phyloP scores from a whole-genome alignment of 1,140 invertebrate genomes.

The Thrips palmi region DNA sequence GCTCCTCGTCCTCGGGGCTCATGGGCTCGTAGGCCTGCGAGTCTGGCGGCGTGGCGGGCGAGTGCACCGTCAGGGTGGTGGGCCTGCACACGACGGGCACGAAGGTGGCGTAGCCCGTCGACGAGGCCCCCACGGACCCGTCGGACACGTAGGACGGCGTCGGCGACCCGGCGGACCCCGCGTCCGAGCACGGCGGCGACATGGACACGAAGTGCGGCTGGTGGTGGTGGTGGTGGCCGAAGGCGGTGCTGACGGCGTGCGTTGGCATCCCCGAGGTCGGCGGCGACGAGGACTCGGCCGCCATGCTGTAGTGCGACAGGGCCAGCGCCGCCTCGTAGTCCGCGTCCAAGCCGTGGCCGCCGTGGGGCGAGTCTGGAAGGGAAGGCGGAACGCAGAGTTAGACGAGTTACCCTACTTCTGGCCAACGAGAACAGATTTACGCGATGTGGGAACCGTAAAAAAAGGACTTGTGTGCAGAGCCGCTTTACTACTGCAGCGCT shows the following conservation, averaged over 20 bases:
- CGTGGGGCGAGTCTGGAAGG: too few species aligned
- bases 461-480: too few species aligned
- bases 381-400: too few species aligned
- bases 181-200: constrained; percentile 45
- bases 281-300: constrained; percentile 10
- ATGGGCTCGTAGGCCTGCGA: constrained; percentile 64
- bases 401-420: too few species aligned
- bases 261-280: too few species aligned
- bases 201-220: constrained; percentile 21
- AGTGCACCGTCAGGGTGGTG: constrained; percentile 27
- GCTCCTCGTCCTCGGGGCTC: constrained; percentile 76
- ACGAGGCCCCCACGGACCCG: constrained; percentile 32
- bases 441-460: too few species aligned
- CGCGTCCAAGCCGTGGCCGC: too few species aligned
- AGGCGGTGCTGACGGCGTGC: constrained; percentile 23
- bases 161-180: constrained; percentile 53
- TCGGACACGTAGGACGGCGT: constrained; percentile 56
- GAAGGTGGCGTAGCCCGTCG: constrained; percentile 25
- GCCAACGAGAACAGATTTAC: too few species aligned
- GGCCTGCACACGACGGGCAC: constrained; percentile 24
- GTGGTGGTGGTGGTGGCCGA: constrained; percentile 14
- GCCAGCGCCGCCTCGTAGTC: too few species aligned
- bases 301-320: constrained; percentile 14
- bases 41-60: constrained; percentile 37
- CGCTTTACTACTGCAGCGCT: too few species aligned